Percentiles rank a stretch among this genome's conserved stretches.
These are phyloP conservation scores for Agapornis roseicollis DNA, from an alignment of 2,113 vertebrate species.

Conservation along the genomic window DNA sequence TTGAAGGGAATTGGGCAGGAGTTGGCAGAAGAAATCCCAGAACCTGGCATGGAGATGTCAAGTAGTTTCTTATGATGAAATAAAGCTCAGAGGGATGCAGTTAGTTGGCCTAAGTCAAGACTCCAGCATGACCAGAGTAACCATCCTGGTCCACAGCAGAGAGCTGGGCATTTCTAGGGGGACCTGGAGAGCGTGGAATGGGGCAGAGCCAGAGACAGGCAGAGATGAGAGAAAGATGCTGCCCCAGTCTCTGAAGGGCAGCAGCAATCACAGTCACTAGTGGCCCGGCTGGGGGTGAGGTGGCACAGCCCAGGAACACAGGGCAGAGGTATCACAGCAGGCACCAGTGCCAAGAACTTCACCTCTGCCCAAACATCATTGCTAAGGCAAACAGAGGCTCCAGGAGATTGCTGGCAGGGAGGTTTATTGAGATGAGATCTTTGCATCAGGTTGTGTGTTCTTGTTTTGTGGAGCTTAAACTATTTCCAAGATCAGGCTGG, in stretches of 20 bases:
- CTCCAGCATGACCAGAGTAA: neutral
- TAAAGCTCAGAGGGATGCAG: neutral
- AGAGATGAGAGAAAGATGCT: neutral
- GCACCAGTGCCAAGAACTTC: neutral
- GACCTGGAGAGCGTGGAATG: neutral
- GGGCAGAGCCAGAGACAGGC: neutral
- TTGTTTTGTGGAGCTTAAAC: slow-evolving; percentile 28
- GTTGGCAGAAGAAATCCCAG: neutral
- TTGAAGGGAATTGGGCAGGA: neutral
- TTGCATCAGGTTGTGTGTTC: neutral
- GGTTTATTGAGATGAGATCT: slow-evolving; percentile 17
- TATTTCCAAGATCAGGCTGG: neutral
- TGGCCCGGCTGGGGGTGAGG: rapidly evolving
- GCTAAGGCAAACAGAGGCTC: neutral
- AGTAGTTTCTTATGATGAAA: neutral
- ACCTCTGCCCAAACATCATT: neutral
- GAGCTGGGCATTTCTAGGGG: neutral
- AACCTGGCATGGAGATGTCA: neutral
- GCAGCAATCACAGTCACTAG: neutral
- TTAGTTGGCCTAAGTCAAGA: neutral
- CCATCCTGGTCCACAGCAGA: rapidly evolving
- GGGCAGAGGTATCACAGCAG: neutral
- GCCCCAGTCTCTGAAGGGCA: neutral
- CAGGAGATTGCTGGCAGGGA: neutral
- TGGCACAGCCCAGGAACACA: neutral